These are phyloP conservation scores for Mayetiola destructor DNA, from an alignment of 2,888 invertebrate genomes.

Conservation along the genomic window DNA sequence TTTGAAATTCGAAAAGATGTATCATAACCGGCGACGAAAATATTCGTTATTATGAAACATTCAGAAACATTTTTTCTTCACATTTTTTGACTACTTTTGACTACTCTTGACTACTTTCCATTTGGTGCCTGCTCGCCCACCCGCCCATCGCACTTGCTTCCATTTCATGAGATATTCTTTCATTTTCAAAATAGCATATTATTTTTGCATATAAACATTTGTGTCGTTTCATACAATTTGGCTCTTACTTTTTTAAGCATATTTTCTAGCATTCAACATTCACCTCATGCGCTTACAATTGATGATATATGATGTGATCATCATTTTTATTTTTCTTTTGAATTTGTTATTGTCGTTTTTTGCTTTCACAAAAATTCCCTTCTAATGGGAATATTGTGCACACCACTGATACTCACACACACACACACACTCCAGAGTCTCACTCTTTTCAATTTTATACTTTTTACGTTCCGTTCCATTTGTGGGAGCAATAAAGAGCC, in stretches of 20 bases:
- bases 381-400: too few species aligned
- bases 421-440: too few species aligned
- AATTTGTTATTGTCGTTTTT: too few species aligned
- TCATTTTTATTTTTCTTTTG: not conserved
- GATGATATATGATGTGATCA: not conserved
- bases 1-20: not conserved
- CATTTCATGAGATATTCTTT: not conserved
- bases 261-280: not conserved
- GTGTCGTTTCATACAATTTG: not conserved
- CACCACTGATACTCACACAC: too few species aligned
- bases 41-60: not conserved
- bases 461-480: too few species aligned
- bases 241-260: not conserved
- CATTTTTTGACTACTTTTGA: not conserved
- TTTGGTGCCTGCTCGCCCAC: not conserved
- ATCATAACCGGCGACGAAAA: not conserved
- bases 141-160: not conserved
- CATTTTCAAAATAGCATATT: too few species aligned
- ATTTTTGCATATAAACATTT: not conserved
- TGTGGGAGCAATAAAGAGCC: too few species aligned
- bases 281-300: not conserved
- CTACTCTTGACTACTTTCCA: not conserved
- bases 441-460: too few species aligned
- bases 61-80: not conserved
- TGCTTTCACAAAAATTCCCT: too few species aligned